phyloP scores from a whole-genome alignment of 2,113 vertebrate genomes.

The Porphyrio hochstetteri region DNA sequence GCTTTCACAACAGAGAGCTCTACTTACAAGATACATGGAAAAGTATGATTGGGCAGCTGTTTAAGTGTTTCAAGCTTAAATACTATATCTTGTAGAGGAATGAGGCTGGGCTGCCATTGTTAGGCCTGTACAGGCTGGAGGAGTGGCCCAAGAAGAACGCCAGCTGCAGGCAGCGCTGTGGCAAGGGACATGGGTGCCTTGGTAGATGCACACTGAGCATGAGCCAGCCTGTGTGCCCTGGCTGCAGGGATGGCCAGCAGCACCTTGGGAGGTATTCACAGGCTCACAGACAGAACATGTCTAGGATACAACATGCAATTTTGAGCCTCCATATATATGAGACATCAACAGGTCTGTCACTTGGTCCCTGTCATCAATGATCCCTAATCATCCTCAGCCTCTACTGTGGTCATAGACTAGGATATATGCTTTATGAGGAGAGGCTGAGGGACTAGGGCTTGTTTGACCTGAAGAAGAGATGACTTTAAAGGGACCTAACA shows the following conservation, averaged over 20 bases:
- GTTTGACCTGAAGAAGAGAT: neutral
- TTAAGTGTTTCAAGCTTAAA: neutral
- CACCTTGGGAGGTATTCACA: too few species aligned
- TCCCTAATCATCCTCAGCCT: neutral
- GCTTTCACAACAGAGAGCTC: neutral
- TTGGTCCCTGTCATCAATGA: accelerated
- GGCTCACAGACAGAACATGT: neutral
- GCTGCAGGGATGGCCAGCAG: neutral
- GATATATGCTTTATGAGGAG: neutral
- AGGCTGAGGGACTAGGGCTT: neutral
- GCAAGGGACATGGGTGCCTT: neutral
- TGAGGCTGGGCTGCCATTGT: neutral
- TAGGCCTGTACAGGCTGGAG: neutral
- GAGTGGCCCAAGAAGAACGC: neutral
- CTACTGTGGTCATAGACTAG: too few species aligned
- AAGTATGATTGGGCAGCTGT: neutral
- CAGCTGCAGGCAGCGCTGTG: neutral
- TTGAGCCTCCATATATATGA: neutral
- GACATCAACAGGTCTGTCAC: neutral
- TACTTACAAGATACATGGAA: neutral
- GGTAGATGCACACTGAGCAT: neutral
- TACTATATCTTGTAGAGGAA: neutral
- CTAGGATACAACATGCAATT: neutral
- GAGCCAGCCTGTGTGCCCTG: neutral
- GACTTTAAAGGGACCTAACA: neutral